These are phyloP conservation scores for Tetragonula carbonaria DNA, from an alignment of 2,888 invertebrate genomes.

Conservation along the genomic window DNA sequence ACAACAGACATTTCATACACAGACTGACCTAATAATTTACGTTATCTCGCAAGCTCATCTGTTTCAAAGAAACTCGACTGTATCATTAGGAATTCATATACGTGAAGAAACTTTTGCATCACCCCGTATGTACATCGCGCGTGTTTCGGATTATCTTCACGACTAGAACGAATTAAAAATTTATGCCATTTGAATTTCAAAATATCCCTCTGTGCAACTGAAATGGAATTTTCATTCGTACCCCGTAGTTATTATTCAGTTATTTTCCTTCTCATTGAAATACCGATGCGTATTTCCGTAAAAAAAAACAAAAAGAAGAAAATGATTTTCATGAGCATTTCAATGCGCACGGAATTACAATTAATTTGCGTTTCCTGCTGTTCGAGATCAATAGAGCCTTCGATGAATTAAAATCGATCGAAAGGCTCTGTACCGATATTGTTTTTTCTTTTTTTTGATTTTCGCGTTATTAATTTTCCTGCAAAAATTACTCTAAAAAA, in stretches of 20 bases:
- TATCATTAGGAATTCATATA: neutral
- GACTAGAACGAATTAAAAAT: neutral
- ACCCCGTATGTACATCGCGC: neutral
- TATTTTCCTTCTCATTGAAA: neutral
- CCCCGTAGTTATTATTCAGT: neutral
- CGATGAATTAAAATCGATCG: slow-evolving; percentile 46
- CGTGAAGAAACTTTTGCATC: neutral
- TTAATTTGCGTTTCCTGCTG: slow-evolving; percentile 6
- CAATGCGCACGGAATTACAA: slow-evolving; percentile 14
- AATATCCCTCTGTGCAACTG: neutral
- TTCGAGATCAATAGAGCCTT: slow-evolving; percentile 6
- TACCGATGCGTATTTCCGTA: neutral
- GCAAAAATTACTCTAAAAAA: neutral
- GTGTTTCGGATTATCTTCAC: neutral
- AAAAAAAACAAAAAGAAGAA: neutral
- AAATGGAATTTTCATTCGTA: slow-evolving; percentile 3
- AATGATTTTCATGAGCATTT: neutral
- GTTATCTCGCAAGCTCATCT: neutral
- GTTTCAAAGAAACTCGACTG: neutral
- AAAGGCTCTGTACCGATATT: neutral
- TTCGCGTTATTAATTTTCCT: slow-evolving; percentile 21
- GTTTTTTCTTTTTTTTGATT: neutral
- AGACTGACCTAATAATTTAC: neutral
- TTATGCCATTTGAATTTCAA: neutral
- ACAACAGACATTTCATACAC: no score